Conservation (phyloP, 2,888 invertebrate species). For the Diaphora mendica region DNA sequence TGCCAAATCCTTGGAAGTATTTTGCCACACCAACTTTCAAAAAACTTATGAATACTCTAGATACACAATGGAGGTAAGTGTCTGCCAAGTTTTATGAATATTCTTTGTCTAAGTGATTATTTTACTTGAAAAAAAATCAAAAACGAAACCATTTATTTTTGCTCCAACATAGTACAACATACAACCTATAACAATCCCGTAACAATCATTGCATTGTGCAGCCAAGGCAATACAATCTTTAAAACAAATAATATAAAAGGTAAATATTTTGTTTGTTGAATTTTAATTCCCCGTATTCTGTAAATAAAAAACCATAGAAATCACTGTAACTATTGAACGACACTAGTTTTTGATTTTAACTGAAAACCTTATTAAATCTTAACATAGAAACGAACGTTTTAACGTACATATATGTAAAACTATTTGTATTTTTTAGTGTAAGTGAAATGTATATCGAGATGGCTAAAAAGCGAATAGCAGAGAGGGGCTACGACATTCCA, state of each 20-base stretch:
- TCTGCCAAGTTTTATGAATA: not conserved
- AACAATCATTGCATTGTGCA: too few relatives aligned
- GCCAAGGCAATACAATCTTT: not conserved
- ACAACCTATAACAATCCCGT: too few relatives aligned
- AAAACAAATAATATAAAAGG: not conserved
- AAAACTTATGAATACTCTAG: conserved; percentile 68
- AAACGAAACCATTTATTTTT: too few relatives aligned
- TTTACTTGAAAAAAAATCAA: too few relatives aligned
- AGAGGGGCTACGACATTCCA: conserved; percentile 68
- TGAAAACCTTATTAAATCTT: not conserved
- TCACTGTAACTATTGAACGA: too few relatives aligned
- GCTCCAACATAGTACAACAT: too few relatives aligned
- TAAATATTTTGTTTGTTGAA: not conserved
- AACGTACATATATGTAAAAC: not conserved
- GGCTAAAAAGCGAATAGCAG: conserved; percentile 64
- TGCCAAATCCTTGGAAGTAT: conserved; percentile 69
- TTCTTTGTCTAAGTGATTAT: too few relatives aligned
- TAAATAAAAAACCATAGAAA: too few relatives aligned
- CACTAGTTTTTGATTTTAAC: not conserved
- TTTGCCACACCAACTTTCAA: conserved; percentile 68
- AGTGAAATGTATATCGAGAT: conserved; percentile 69
- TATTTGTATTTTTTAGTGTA: conserved; percentile 27
- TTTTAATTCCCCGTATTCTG: not conserved
- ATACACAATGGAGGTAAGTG: conserved; percentile 79
- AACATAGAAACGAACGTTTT: too few relatives aligned